A percentile compares a stretch with the other conserved stretches of the same genome.
Evolutionary conservation across 2,797 vertebrate genomes (phyloP).

Genomic region (Aratinga solstitialis): DNA sequence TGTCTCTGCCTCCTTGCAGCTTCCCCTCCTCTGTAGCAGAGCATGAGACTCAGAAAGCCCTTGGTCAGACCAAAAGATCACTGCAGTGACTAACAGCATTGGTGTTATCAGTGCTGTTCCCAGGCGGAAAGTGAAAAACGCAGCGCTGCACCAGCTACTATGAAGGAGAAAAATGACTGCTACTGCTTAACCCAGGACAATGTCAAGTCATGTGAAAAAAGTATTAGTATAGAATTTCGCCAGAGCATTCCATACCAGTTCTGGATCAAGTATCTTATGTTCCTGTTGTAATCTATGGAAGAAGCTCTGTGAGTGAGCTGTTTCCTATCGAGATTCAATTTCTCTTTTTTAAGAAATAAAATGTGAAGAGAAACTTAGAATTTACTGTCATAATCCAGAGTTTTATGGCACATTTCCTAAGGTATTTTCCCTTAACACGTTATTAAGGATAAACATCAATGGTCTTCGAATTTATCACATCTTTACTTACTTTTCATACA

Average conservation of each 20-base stretch:
- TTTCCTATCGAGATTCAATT: background rate
- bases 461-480: background rate
- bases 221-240: background rate
- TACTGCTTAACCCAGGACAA: too few species aligned
- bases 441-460: background rate
- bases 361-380: background rate
- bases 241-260: background rate
- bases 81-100: too few species aligned
- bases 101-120: too few species aligned
- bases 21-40: too few species aligned
- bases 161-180: too few species aligned
- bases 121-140: too few species aligned
- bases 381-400: background rate
- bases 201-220: background rate
- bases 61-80: too few species aligned
- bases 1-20: too few species aligned
- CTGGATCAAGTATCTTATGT: background rate
- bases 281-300: background rate
- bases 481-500: background rate
- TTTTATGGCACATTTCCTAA: background rate
- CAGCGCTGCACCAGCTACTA: too few species aligned
- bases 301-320: background rate
- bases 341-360: background rate
- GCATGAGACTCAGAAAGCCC: too few species aligned
- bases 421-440: background rate